Conservation (phyloP, 2,888 invertebrate genomes). For the Magallana nippona region DNA sequence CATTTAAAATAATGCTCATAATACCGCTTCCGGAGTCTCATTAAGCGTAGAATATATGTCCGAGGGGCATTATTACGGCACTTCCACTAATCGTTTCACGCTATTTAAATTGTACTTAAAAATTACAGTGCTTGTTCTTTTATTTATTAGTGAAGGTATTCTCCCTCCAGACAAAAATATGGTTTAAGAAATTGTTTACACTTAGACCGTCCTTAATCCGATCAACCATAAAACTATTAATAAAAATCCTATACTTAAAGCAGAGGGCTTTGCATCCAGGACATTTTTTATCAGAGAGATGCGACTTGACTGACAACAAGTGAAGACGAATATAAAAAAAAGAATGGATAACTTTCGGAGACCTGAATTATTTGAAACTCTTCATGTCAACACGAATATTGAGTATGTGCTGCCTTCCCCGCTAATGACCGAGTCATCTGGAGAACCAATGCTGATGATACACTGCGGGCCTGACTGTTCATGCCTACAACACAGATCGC, state of each 20-base stretch:
- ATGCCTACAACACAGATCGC: background rate
- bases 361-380: slow-evolving; percentile 7
- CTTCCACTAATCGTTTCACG: background rate
- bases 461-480: background rate
- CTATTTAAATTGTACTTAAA: background rate
- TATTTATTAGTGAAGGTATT: background rate
- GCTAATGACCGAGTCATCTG: background rate
- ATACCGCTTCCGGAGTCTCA: background rate
- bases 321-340: background rate
- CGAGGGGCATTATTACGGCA: background rate
- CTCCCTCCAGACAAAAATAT: slow-evolving; percentile 7
- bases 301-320: background rate
- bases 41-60: background rate
- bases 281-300: background rate
- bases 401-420: background rate
- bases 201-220: background rate
- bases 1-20: background rate
- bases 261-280: background rate
- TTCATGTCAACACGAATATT: background rate
- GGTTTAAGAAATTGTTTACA: background rate
- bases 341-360: background rate
- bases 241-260: background rate
- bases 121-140: no score
- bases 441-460: background rate
- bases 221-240: background rate